Evolutionary conservation across 2,113 vertebrate genomes (phyloP), one percentile per base, ranked within the genome.

Genomic region (Melanocharis versteri): DNA sequence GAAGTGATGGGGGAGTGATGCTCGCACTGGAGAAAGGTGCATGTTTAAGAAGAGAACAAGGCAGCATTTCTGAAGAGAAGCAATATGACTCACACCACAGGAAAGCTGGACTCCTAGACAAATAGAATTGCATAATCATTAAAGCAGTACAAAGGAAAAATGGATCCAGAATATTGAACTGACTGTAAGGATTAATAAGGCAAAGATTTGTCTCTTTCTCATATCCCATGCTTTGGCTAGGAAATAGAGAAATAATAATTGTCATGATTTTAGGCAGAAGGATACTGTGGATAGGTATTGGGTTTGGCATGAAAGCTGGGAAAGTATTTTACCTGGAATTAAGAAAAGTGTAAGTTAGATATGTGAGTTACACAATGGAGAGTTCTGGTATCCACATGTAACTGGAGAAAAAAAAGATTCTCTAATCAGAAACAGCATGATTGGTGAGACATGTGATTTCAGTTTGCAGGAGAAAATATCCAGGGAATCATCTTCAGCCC

Each of bases 341-440:
- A 66, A 35, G 54, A 90, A 65, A 12, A 77, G 28, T 6, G 13
- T 30, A 65, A 80, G 31, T 65, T 71, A 83, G 65, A 65, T 61
- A 73, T 21, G 12, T 40, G 76, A 87, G 33, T 83, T 90, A 88
- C 60, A 81, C 82, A 97, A 37, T 11, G n/a, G 35, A 83, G 24
- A 83, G 61, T 84, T 93, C 85, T 96, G 82, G 54, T 86, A 83
- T 72, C 71, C 87, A 94, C 70, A 68, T 92, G 94, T 75, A 88
- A 91, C 35, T 0, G 2, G 35, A 87, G 66, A 96, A 31, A 77
- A 79, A 87, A 94, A 88, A 15, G 40, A 90, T 88, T 71, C 75
- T 57, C 35, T 96, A 90, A 95, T 93, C 75, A 88, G 75, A 95
- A 95, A 65, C 90, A 96, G 93, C 45, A 79, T 87, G 17, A 2